phyloP scores from a whole-genome alignment of 2,797 vertebrate genomes.

The Falco cherrug region DNA sequence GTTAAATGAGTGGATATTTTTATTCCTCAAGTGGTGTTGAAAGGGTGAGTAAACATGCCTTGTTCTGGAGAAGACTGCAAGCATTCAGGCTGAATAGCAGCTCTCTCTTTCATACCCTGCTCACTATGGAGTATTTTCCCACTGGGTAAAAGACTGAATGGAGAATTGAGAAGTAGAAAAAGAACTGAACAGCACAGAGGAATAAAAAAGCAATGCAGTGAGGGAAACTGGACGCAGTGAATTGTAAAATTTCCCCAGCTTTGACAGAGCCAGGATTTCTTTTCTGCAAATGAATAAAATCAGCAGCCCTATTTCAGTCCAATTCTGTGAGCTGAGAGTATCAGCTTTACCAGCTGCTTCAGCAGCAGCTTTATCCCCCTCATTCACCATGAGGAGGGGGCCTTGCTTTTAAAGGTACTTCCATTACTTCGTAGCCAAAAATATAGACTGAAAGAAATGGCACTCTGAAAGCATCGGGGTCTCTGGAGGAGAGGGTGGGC shows the following conservation, averaged over 20 bases:
- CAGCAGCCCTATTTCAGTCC: neutral
- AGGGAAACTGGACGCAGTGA: neutral
- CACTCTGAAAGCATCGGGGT: neutral
- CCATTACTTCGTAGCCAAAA: neutral
- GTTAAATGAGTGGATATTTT: conserved; percentile 10
- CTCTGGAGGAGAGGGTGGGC: neutral
- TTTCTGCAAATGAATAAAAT: neutral
- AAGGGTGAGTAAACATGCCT: conserved; percentile 13
- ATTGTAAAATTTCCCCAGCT: neutral
- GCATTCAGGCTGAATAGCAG: conserved; percentile 14
- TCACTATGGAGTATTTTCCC: neutral
- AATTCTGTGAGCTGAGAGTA: neutral
- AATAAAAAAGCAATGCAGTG: neutral
- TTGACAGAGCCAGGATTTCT: neutral
- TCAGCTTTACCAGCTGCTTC: neutral
- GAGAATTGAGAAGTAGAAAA: neutral
- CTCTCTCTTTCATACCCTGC: neutral
- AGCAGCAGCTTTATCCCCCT: neutral
- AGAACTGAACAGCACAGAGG: neutral
- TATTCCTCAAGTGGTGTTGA: neutral
- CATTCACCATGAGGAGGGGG: neutral
- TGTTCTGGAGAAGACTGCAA: neutral
- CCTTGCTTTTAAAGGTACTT: neutral
- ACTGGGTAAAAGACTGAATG: neutral
- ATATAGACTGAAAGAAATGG: neutral